Percentiles rank a stretch among this genome's conserved stretches.
Evolutionary conservation across 2,797 vertebrate genomes (phyloP).

Genomic region (Arremon brunneinucha): DNA sequence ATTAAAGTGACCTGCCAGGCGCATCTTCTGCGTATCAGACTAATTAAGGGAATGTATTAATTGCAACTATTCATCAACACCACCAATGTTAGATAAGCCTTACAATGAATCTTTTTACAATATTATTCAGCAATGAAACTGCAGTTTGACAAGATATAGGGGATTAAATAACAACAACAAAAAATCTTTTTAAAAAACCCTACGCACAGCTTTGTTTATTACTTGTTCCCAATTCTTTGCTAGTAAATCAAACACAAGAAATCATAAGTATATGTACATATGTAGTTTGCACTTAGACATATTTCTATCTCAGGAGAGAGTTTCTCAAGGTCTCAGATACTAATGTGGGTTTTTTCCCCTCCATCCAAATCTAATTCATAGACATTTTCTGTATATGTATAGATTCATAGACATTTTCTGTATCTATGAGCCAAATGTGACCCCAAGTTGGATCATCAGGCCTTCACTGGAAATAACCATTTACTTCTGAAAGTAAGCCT

Average conservation of each 20-base stretch:
- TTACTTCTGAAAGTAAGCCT: not conserved
- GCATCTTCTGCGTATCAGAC: slow-evolving; percentile 83
- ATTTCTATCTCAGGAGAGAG: not conserved
- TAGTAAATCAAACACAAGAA: not conserved
- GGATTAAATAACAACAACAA: not conserved
- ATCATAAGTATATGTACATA: not conserved
- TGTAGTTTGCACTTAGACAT: not conserved
- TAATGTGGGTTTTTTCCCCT: not conserved
- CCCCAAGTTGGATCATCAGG: not conserved
- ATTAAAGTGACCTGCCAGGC: slow-evolving; percentile 85
- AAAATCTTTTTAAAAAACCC: not conserved
- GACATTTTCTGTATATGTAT: not conserved
- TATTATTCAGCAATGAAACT: slow-evolving; percentile 73
- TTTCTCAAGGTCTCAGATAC: not conserved
- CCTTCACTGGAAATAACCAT: not conserved
- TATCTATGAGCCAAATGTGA: not conserved
- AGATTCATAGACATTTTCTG: not conserved
- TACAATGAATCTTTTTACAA: slow-evolving; percentile 76
- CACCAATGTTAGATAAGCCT: slow-evolving; percentile 77
- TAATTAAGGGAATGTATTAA: slow-evolving; percentile 84
- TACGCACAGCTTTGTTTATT: not conserved
- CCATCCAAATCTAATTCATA: not conserved
- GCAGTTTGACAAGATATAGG: slow-evolving; percentile 63
- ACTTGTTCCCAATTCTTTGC: not conserved
- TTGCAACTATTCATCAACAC: slow-evolving; percentile 85